Evolutionary conservation across 2,888 invertebrate genomes (phyloP).

Genomic region (Adelphocoris suturalis): DNA sequence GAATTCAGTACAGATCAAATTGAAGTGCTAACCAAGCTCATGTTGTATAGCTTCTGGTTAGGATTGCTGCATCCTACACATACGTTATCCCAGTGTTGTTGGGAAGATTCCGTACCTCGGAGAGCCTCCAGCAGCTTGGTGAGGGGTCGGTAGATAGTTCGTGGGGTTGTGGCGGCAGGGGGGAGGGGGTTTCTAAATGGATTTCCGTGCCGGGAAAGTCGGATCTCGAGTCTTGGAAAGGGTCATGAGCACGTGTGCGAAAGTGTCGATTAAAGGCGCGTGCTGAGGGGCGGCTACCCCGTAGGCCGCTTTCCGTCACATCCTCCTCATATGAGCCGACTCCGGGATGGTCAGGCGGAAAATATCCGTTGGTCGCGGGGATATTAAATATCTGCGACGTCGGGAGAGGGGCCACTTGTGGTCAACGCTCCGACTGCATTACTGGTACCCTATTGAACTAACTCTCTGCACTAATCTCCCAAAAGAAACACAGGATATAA

Average conservation of each 20-base stretch:
- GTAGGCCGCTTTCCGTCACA: neutral
- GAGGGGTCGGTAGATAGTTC: neutral
- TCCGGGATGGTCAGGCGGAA: neutral
- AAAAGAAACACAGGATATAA: too few species aligned
- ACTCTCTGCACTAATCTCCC: too few species aligned
- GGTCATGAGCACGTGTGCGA: slow-evolving; percentile 35
- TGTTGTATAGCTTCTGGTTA: too few species aligned
- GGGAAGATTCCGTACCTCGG: neutral
- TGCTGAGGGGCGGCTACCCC: neutral
- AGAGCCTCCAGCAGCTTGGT: neutral
- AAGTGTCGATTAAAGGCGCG: slow-evolving; percentile 41
- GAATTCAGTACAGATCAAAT: too few species aligned
- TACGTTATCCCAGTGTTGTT: slow-evolving; percentile 7
- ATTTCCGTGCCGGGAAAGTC: slow-evolving; percentile 30
- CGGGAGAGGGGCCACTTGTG: neutral
- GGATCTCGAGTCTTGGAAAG: neutral
- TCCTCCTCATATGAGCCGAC: neutral
- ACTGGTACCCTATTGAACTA: neutral
- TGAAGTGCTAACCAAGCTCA: too few species aligned
- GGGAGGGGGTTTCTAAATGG: slow-evolving; percentile 30
- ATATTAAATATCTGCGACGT: neutral
- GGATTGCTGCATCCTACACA: neutral
- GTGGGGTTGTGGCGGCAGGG: too few species aligned
- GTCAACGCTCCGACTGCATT: neutral
- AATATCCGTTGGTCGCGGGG: neutral